phyloP scores from a whole-genome alignment of 1,140 invertebrate genomes.

The Carcinoscorpius rotundicauda region DNA sequence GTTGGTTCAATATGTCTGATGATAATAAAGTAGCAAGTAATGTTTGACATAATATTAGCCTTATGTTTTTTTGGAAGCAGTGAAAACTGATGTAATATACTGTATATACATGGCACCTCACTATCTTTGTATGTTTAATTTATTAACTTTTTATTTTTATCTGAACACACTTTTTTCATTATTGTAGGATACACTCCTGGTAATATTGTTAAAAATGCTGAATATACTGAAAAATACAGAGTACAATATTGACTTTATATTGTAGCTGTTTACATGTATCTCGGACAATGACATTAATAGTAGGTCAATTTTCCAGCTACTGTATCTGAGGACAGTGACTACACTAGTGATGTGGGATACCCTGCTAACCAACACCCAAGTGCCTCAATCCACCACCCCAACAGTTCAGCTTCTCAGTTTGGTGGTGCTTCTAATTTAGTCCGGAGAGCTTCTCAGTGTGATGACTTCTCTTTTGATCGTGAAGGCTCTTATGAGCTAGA shows the following conservation, averaged over 20 bases:
- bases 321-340: conserved; percentile 92
- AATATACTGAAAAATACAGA: not conserved
- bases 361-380: conserved; percentile 42
- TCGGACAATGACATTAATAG: not conserved
- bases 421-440: conserved; percentile 46
- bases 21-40: no score
- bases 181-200: not conserved
- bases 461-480: conserved; percentile 28
- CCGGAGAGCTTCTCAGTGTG: conserved; percentile 13
- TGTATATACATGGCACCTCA: no score
- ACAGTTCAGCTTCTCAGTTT: conserved; percentile 74
- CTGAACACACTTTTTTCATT: conserved; percentile 2
- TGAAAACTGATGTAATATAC: no score
- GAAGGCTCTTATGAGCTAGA: conserved; percentile 74
- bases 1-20: no score
- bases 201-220: not conserved
- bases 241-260: not conserved
- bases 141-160: not conserved
- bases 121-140: not conserved
- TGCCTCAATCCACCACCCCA: conserved; percentile 44
- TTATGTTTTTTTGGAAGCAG: no score
- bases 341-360: conserved; percentile 92
- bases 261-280: not conserved
- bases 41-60: no score
- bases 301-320: conserved; percentile 51